phyloP scores from a whole-genome alignment of 1,140 invertebrate species.

The Mycetomoellerius zeteki region DNA sequence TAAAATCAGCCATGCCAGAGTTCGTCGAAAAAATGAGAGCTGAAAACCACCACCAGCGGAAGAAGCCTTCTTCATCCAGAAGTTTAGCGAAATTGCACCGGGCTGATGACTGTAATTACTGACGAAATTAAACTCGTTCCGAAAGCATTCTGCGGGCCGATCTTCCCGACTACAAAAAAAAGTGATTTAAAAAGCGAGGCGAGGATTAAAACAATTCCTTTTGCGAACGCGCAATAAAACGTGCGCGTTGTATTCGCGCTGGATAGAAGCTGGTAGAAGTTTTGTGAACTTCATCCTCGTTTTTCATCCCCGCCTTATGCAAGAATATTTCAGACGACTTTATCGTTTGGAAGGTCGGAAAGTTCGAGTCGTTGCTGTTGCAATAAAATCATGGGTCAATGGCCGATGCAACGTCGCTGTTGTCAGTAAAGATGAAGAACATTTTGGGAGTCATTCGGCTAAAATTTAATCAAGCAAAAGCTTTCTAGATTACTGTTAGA shows the following conservation, averaged over 20 bases:
- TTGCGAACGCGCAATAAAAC: slow-evolving; percentile 22
- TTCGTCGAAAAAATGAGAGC: slow-evolving; percentile 59
- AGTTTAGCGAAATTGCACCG: slow-evolving; percentile 54
- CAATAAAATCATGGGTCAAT: slow-evolving; percentile 37
- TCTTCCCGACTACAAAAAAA: slow-evolving; percentile 30
- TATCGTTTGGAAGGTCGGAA: not conserved
- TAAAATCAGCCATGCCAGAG: slow-evolving; percentile 65
- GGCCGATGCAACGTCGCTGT: not conserved
- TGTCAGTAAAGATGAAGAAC: not conserved
- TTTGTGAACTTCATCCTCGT: not conserved
- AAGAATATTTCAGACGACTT: not conserved
- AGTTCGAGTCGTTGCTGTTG: slow-evolving; percentile 5
- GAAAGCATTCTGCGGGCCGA: not conserved
- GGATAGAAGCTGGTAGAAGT: not conserved
- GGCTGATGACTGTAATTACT: slow-evolving; percentile 77
- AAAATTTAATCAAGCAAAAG: slow-evolving; percentile 56
- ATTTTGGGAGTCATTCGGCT: slow-evolving; percentile 21
- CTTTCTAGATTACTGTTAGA: not conserved
- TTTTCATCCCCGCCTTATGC: not conserved
- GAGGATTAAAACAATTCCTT: slow-evolving; percentile 5
- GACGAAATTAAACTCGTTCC: slow-evolving; percentile 69
- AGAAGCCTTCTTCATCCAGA: slow-evolving; percentile 12
- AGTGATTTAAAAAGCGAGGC: slow-evolving; percentile 32
- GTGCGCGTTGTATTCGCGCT: not conserved
- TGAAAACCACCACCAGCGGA: slow-evolving; percentile 2